Conservation (phyloP, 2,888 invertebrate species). For the Phrixothrix hirtus region DNA sequence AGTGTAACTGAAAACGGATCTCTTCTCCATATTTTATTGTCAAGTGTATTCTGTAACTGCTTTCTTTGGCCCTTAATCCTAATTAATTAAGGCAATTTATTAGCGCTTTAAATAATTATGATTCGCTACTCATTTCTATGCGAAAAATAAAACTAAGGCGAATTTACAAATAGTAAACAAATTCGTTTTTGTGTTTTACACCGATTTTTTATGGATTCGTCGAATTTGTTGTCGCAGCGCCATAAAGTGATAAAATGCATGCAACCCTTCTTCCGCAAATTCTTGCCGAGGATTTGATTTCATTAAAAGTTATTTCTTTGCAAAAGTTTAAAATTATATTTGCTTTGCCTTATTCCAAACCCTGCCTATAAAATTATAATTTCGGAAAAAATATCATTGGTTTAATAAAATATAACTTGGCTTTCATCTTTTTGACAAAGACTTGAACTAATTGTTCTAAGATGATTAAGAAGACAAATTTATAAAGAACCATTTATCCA, state of each 20-base stretch:
- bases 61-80: constrained; percentile 39
- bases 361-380: constrained; percentile 27
- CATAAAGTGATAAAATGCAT: constrained; percentile 22
- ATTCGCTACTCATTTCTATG: constrained; percentile 25
- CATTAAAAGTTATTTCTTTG: constrained; percentile 30
- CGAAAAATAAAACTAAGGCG: constrained; percentile 5
- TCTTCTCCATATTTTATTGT: constrained; percentile 35
- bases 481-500: background rate
- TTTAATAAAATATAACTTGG: constrained; percentile 25
- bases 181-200: no score
- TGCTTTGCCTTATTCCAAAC: constrained; percentile 17
- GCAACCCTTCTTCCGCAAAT: constrained; percentile 15
- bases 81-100: constrained; percentile 41
- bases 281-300: constrained; percentile 21
- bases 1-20: constrained; percentile 16
- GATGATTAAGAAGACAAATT: background rate
- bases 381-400: constrained; percentile 28
- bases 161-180: no score
- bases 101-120: constrained; percentile 35
- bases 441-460: constrained; percentile 21
- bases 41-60: constrained; percentile 37
- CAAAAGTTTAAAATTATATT: constrained; percentile 22
- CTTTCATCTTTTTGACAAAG: constrained; percentile 23
- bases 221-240: constrained; percentile 2
- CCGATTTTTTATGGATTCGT: no score